These are phyloP conservation scores for Himalopsyche phryganea DNA, from an alignment of 1,140 invertebrate genomes.

Conservation along the genomic window DNA sequence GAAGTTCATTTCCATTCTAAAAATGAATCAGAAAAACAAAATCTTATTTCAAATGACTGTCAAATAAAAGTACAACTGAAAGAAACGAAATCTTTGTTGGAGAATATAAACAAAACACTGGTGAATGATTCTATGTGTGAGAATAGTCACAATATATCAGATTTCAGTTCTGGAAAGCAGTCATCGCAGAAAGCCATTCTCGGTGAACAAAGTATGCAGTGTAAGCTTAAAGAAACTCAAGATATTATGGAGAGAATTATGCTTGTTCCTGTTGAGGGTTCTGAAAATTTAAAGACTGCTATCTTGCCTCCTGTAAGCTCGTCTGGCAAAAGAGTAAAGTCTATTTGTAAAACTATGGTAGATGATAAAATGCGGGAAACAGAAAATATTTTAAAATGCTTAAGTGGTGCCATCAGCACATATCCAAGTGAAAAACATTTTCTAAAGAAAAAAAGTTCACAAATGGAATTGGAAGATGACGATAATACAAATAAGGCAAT, in stretches of 20 bases:
- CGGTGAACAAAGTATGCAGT: slow-evolving; percentile 8
- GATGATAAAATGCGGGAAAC: no score
- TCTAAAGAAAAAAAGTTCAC: neutral
- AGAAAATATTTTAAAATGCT: no score
- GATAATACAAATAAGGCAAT: neutral
- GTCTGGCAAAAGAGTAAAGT: neutral
- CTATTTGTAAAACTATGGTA: no score
- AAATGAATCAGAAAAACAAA: neutral
- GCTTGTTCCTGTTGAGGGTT: neutral
- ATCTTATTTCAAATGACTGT: neutral
- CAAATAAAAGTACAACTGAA: slow-evolving; percentile 9
- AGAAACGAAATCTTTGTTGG: slow-evolving; percentile 10
- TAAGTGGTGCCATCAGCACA: no score
- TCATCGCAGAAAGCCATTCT: no score
- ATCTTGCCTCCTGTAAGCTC: neutral
- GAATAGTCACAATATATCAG: no score
- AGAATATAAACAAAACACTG: slow-evolving; percentile 9
- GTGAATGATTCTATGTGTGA: neutral
- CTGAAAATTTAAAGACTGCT: neutral
- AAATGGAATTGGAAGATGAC: neutral
- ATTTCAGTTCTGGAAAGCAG: no score
- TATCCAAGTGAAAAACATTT: neutral
- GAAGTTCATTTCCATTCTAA: no score
- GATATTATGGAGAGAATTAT: slow-evolving; percentile 15
- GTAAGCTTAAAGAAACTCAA: slow-evolving; percentile 15